Percentiles rank a stretch among this genome's conserved stretches.
phyloP scores from a whole-genome alignment of 23 tunicate species.

The Trididemnum clinides region DNA sequence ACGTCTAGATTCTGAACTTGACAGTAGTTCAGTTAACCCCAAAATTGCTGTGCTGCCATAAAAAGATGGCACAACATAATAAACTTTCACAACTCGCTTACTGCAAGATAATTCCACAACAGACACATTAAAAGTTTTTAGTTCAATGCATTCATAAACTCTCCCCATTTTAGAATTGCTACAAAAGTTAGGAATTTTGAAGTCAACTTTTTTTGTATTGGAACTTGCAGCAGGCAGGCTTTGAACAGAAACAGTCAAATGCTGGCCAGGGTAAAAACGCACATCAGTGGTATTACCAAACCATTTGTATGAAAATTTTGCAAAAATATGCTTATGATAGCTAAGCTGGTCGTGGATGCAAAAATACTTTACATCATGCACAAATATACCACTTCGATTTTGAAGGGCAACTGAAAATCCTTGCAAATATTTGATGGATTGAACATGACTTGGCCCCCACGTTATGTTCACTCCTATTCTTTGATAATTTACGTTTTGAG shows the following conservation, averaged over 20 bases:
- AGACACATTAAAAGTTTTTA: background rate
- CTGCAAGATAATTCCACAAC: background rate
- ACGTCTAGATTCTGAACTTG: background rate
- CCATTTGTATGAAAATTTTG: background rate
- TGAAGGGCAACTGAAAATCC: no score
- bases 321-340: background rate
- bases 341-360: background rate
- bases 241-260: background rate
- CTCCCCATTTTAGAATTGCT: background rate
- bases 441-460: background rate
- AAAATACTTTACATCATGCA: background rate
- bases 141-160: background rate
- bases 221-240: background rate
- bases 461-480: background rate
- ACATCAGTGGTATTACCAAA: background rate
- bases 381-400: no score
- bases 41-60: background rate
- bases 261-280: background rate
- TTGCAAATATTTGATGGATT: background rate
- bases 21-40: background rate
- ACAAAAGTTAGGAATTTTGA: background rate
- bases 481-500: background rate
- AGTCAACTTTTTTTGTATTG: background rate
- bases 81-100: background rate
- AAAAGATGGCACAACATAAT: background rate